These are phyloP conservation scores for Euphydryas editha DNA, from an alignment of 2,888 invertebrate species.

Conservation along the genomic window DNA sequence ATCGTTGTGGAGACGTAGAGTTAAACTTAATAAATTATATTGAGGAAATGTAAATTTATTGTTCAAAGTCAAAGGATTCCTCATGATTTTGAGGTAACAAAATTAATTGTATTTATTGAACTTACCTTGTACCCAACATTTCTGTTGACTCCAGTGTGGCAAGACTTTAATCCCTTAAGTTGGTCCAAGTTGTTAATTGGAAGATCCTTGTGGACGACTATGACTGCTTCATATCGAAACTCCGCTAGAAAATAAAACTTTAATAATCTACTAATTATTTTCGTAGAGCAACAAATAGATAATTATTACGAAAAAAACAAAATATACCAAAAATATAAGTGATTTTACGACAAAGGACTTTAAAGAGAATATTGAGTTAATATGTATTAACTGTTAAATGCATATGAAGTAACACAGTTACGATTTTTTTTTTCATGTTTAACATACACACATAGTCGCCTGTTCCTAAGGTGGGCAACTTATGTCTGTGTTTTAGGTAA, in stretches of 20 bases:
- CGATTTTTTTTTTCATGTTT: no score
- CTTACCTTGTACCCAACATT: constrained; percentile 93
- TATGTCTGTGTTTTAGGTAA: no score
- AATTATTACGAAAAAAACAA: no score
- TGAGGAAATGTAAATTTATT: no score
- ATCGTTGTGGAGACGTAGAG: constrained; percentile 17
- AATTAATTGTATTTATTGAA: not conserved
- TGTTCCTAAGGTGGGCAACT: no score
- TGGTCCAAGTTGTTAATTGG: constrained; percentile 86
- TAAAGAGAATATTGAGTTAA: not conserved
- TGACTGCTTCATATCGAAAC: constrained; percentile 92
- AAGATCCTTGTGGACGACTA: constrained; percentile 90
- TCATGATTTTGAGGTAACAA: not conserved
- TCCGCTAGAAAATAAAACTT: constrained; percentile 78
- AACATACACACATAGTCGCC: no score
- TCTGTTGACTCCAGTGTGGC: constrained; percentile 93
- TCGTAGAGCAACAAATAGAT: not conserved
- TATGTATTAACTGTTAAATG: no score
- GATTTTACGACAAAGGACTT: not conserved
- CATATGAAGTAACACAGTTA: no score
- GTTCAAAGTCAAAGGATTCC: not conserved
- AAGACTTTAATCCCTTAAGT: constrained; percentile 90
- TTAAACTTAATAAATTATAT: constrained; percentile 17
- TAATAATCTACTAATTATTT: not conserved
- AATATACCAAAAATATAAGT: no score